Evolutionary conservation across 1,140 invertebrate species (phyloP), one percentile per base, ranked within the genome.

Genomic region (Uloborus diversus): DNA sequence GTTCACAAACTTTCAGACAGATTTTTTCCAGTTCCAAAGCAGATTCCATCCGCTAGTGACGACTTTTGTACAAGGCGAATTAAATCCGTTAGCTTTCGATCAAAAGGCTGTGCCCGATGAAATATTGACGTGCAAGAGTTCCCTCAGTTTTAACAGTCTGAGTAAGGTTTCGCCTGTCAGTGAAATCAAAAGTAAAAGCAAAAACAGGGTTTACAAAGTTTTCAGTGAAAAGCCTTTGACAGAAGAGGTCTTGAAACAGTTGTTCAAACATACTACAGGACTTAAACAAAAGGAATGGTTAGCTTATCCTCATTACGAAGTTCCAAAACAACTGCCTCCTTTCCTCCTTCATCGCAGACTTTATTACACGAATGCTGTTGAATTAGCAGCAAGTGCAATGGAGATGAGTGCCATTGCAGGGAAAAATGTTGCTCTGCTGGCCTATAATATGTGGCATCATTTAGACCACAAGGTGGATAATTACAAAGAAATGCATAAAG

Each of bases 341-440:
- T 92, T 92, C 83, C 85, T 89, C 57, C 82, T 92, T 0, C 84
- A 90, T 81, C 86, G 89, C 65, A 85, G 86, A 9, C 73, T 93
- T 28, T 92, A 90, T 85, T 88, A 92, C 83, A 83, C 91, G 0
- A 93, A 92, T 88, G 89, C 89, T 9, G 91, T 93, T 66, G 92
- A 93, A 85, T 89, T 89, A 88, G 89, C 89, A 13, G 91, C 91
- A 1, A 92, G 91, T 85, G 90, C 92, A 0, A 92, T 93, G 89
- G 92, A 93, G 87, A 93, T 92, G 91, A 90, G 89, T 85, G 87
- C 89, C 20, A 89, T 93, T 70, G 89, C 88, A 57, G 91, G 88
- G 1, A 89, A 89, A 84, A 93, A 93, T 87, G 89, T 90, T 35
- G 92, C 91, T 20, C 85, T 91, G 61, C 85, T 92, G 51, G 88